Conservation (phyloP, 2,888 invertebrate species). For the Hirtodrosophila confusa region DNA sequence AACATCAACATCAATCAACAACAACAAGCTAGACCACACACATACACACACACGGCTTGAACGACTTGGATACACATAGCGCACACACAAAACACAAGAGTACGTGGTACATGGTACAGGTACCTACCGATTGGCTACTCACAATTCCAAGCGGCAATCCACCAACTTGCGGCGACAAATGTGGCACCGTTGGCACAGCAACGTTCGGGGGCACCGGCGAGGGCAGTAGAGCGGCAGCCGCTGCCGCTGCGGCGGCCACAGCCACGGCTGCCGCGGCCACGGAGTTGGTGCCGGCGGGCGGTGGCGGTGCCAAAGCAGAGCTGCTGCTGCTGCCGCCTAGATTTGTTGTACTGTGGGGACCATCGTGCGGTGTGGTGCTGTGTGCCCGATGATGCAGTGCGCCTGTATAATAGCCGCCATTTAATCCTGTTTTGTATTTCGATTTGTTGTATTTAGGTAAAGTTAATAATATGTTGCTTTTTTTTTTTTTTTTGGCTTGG, state of each 20-base stretch:
- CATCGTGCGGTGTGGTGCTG: constrained; percentile 93
- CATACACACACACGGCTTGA: constrained; percentile 20
- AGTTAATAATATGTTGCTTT: constrained; percentile 52
- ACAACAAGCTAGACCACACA: constrained; percentile 50
- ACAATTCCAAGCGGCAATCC: constrained; percentile 85
- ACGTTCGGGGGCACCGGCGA: constrained; percentile 48
- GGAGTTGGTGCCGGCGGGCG: constrained; percentile 70
- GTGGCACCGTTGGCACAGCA: constrained; percentile 83
- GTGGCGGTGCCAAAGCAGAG: constrained; percentile 72
- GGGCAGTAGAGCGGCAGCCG: constrained; percentile 58
- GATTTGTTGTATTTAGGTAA: constrained; percentile 60
- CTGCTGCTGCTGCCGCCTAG: constrained; percentile 61
- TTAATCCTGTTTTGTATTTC: constrained; percentile 86
- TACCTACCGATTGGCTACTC: constrained; percentile 85
- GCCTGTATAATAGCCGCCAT: constrained; percentile 89
- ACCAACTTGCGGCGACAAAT: constrained; percentile 84
- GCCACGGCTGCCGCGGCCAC: constrained; percentile 64
- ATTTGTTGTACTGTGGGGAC: constrained; percentile 74
- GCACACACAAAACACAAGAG: constrained; percentile 58
- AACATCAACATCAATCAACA: constrained; percentile 39
- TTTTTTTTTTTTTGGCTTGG: constrained; percentile 14
- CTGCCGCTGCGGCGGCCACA: constrained; percentile 60
- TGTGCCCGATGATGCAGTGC: constrained; percentile 92
- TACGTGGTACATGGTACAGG: constrained; percentile 38
- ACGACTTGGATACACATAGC: constrained; percentile 40